Conservation (phyloP, 2,797 vertebrate species). For the Labeo calbasu region DNA sequence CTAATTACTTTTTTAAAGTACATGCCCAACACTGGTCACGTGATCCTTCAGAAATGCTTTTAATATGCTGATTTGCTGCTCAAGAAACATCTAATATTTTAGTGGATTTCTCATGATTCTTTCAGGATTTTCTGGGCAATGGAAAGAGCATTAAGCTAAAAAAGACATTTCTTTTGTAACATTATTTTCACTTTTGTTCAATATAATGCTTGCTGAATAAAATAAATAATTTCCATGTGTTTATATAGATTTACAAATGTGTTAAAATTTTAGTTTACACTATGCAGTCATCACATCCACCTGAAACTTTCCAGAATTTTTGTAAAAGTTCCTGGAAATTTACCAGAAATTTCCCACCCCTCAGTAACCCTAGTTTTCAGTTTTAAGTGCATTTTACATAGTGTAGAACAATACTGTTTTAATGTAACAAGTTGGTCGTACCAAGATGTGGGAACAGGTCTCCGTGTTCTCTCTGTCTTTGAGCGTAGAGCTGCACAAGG, state of each 20-base stretch:
- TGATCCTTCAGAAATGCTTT: not conserved
- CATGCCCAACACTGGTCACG: no score
- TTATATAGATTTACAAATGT: no score
- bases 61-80: not conserved
- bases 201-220: not conserved
- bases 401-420: not conserved
- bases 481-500: constrained; percentile 94
- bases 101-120: not conserved
- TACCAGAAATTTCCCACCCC: not conserved
- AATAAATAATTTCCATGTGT: no score
- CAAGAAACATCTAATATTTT: not conserved
- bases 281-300: no score
- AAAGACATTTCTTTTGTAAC: not conserved
- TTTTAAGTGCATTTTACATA: not conserved
- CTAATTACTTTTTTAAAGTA: no score
- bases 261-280: no score
- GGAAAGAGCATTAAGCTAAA: not conserved
- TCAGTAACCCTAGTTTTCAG: not conserved
- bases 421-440: constrained; percentile 59
- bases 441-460: constrained; percentile 98
- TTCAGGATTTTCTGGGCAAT: not conserved
- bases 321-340: no score
- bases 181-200: not conserved
- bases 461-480: constrained; percentile 88
- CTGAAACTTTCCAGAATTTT: not conserved